Percentiles rank a stretch among this genome's conserved stretches.
Conservation (phyloP, 2,797 vertebrate genomes). For the Lutjanus campechanus region DNA sequence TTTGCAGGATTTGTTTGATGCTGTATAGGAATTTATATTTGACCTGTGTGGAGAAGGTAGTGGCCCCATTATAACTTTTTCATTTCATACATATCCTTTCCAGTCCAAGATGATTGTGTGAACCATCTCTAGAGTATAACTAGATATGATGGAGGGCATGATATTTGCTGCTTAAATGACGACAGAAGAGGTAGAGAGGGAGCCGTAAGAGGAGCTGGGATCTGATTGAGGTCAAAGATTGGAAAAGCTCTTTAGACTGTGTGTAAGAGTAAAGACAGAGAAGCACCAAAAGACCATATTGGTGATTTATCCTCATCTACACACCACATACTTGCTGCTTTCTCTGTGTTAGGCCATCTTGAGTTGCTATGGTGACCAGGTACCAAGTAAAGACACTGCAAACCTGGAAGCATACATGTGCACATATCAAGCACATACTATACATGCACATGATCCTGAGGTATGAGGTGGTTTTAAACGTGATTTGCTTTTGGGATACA, state of each 20-base stretch:
- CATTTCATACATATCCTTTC: not conserved
- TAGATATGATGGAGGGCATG: not conserved
- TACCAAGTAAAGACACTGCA: slow-evolving; percentile 40
- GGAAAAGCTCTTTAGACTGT: slow-evolving; percentile 19
- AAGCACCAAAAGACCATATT: slow-evolving; percentile 19
- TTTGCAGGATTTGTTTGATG: not conserved
- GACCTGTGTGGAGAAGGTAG: not conserved
- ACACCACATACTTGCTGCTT: slow-evolving; percentile 41
- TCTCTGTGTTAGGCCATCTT: slow-evolving; percentile 29
- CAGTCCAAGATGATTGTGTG: slow-evolving; percentile 5
- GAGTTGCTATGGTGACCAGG: slow-evolving; percentile 76
- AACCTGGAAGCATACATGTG: slow-evolving; percentile 24
- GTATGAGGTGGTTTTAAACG: slow-evolving; percentile 9
- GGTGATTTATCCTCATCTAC: slow-evolving; percentile 62
- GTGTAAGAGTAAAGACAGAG: slow-evolving; percentile 31
- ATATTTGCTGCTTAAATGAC: slow-evolving; percentile 25
- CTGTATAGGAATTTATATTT: not conserved
- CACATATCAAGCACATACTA: not conserved
- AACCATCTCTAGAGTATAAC: not conserved
- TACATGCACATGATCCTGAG: not conserved
- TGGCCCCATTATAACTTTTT: not conserved
- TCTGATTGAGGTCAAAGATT: slow-evolving; percentile 46
- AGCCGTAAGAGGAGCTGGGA: not conserved
- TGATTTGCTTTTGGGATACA: not conserved
- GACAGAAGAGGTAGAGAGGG: not conserved